phyloP scores from a whole-genome alignment of 2,113 vertebrate species.

The Hyperopisus bebe region DNA sequence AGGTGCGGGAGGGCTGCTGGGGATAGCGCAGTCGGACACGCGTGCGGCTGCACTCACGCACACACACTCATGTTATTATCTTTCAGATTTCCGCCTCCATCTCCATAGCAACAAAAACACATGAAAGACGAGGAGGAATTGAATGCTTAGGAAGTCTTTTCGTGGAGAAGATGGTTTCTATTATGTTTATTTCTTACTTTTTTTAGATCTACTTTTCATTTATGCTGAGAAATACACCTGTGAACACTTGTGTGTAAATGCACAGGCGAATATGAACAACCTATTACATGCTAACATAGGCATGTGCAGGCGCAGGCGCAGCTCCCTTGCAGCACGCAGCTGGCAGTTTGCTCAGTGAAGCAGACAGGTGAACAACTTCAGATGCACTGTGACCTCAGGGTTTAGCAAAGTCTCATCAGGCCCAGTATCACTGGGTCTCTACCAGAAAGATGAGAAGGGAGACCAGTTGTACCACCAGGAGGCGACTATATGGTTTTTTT shows the following conservation, averaged over 20 bases:
- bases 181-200: not conserved
- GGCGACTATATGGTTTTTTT: not conserved
- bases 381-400: conserved; percentile 55
- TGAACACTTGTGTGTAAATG: not conserved
- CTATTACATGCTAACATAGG: not conserved
- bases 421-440: not conserved
- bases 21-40: not conserved
- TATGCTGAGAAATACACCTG: no score
- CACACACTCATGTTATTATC: not conserved
- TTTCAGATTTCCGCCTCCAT: not conserved
- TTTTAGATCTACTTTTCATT: not conserved
- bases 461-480: not conserved
- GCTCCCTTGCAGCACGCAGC: not conserved
- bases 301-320: not conserved
- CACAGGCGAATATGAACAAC: not conserved
- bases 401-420: conserved; percentile 58
- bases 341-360: not conserved
- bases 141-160: not conserved
- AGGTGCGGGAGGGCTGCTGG: not conserved
- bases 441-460: not conserved
- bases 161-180: not conserved
- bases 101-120: conserved; percentile 27
- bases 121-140: not conserved
- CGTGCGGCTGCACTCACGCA: conserved; percentile 25
- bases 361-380: conserved; percentile 45